These are phyloP conservation scores for Oxyruncus cristatus DNA, from an alignment of 2,113 vertebrate genomes.

Conservation along the genomic window DNA sequence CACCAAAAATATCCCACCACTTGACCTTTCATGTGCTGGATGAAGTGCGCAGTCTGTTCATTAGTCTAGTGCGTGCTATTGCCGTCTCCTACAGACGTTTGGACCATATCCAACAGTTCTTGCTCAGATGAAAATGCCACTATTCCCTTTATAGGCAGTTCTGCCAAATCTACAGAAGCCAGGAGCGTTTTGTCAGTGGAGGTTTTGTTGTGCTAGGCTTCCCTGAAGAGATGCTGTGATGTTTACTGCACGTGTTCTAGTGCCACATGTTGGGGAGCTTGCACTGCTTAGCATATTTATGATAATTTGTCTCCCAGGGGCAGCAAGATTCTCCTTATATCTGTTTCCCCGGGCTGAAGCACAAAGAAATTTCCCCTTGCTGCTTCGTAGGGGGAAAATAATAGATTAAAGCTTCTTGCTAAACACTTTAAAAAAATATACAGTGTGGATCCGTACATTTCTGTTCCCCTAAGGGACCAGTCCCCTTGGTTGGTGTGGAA, in stretches of 20 bases:
- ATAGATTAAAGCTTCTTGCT: constrained; percentile 54
- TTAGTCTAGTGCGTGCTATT: background rate
- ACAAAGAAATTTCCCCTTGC: constrained; percentile 42
- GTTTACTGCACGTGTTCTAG: constrained; percentile 21
- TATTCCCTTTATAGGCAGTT: background rate
- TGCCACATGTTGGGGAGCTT: constrained; percentile 49
- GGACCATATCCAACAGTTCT: background rate
- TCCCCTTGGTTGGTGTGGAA: background rate
- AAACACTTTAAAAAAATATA: constrained; percentile 58
- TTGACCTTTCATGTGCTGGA: background rate
- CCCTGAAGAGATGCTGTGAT: constrained; percentile 17
- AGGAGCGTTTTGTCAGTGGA: background rate
- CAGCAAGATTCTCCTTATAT: background rate
- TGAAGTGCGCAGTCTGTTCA: background rate
- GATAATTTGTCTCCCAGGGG: constrained; percentile 39
- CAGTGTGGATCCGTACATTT: background rate
- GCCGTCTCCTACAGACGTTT: background rate
- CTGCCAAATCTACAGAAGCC: background rate
- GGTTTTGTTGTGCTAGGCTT: background rate
- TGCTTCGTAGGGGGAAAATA: constrained; percentile 22
- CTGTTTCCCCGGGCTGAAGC: background rate
- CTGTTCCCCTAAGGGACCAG: background rate
- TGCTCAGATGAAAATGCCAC: background rate
- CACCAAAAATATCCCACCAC: background rate
- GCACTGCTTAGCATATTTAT: constrained; percentile 60